Evolutionary conservation across 1,140 invertebrate genomes (phyloP).

Genomic region (Drosophila simulans): DNA sequence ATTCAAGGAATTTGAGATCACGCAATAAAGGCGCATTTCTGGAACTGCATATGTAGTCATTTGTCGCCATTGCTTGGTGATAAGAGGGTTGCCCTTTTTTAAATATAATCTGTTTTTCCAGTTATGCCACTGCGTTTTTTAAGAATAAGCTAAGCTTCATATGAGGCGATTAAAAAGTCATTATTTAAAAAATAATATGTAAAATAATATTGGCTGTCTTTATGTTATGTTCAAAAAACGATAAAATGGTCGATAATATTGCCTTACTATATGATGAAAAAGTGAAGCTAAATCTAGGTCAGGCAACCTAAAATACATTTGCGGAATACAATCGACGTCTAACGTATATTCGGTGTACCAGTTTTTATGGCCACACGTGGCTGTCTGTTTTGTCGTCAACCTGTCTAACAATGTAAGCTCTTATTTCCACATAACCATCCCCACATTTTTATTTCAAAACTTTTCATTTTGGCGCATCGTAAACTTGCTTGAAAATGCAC

Average conservation of each 20-base stretch:
- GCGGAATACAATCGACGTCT: neutral
- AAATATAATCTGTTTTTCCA: too few relatives aligned
- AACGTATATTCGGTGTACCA: slow-evolving; percentile 31
- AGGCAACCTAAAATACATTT: neutral
- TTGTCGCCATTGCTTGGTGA: too few relatives aligned
- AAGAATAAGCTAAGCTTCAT: too few relatives aligned
- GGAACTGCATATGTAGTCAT: too few relatives aligned
- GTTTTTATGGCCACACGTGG: slow-evolving; percentile 59
- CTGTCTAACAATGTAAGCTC: slow-evolving; percentile 32
- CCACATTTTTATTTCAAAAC: slow-evolving; percentile 59
- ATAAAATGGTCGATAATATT: too few relatives aligned
- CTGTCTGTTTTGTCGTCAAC: slow-evolving; percentile 38
- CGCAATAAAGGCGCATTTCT: too few relatives aligned
- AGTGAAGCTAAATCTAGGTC: neutral
- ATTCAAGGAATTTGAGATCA: neutral
- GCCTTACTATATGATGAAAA: neutral
- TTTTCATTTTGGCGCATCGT: slow-evolving; percentile 50
- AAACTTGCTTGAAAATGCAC: slow-evolving; percentile 59
- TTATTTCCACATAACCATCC: neutral
- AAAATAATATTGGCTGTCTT: too few relatives aligned
- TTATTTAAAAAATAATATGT: too few relatives aligned
- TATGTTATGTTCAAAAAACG: too few relatives aligned
- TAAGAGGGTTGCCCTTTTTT: too few relatives aligned
- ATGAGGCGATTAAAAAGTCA: too few relatives aligned
- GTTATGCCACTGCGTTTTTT: too few relatives aligned